phyloP scores from a whole-genome alignment of 2,888 invertebrate genomes.

The Zeuzera pyrina region DNA sequence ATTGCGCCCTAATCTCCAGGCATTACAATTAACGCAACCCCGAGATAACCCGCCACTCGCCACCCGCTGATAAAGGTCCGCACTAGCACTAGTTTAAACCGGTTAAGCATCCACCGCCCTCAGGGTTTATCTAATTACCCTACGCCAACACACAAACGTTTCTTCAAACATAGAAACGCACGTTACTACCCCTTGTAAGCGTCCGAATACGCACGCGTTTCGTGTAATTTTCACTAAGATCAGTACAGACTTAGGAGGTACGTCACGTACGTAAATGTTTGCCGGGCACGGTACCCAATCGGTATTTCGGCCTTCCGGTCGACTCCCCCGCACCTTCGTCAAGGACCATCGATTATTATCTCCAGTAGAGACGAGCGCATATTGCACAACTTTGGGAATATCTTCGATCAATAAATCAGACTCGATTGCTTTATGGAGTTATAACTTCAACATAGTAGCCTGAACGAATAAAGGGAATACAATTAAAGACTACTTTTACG shows the following conservation, averaged over 20 bases:
- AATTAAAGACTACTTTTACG: too few species aligned
- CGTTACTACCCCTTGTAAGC: conserved; percentile 26
- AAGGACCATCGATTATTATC: conserved; percentile 61
- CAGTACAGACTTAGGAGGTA: conserved; percentile 28
- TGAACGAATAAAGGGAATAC: too few species aligned
- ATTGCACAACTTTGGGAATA: conserved; percentile 53
- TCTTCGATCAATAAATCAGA: conserved; percentile 43
- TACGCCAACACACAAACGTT: conserved; percentile 41
- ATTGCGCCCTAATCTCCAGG: conserved; percentile 61
- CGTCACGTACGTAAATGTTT: conserved; percentile 63
- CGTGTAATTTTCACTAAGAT: conserved; percentile 33
- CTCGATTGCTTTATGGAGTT: conserved; percentile 30
- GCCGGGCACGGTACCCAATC: conserved; percentile 31
- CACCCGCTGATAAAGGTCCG: conserved; percentile 67
- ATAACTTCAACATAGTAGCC: conserved; percentile 26
- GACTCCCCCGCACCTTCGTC: conserved; percentile 38
- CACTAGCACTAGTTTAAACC: conserved; percentile 61
- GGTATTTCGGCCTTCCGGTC: conserved; percentile 45
- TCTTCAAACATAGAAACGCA: conserved; percentile 18
- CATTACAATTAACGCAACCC: conserved; percentile 71
- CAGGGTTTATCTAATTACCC: conserved; percentile 70
- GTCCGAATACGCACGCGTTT: conserved; percentile 37
- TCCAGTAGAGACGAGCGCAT: conserved; percentile 40
- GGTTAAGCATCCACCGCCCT: conserved; percentile 65
- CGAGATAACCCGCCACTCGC: conserved; percentile 68